Base-by-base conservation (phyloP, 1,140 invertebrate genomes). In the Pentalonia nigronervosa region DNA sequence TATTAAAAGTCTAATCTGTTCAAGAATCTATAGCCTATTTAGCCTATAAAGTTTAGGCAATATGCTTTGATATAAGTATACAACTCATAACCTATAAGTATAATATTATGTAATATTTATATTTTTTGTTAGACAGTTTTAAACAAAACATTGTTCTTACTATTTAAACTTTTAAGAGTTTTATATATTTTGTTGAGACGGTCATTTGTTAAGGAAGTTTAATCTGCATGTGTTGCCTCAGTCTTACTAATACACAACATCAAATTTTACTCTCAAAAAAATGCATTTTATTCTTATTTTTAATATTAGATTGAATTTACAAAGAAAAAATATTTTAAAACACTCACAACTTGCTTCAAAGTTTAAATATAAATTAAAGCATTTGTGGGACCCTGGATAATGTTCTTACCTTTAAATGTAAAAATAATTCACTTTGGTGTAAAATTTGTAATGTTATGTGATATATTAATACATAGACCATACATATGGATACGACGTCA, bases 1-100 rank as follows among this genome's bases (percentile, higher is more conserved):
- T n/a, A 76, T 76, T 76, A 76, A 76, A 76, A n/a, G 60, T 76
- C 60, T 76, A 76, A 76, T 76, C 60, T 76, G 30, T 76, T n/a
- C n/a, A 76, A n/a, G 30, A 76, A 76, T 76, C 60, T 76, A n/a
- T n/a, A 34, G 60, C 30, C n/a, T 76, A n/a, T 76, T 76, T 76
- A 76, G 60, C 11, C 60, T 76, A 76, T 67, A 67, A 9, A 67
- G 25, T 67, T 67, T 67, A 60, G 30, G 11, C 11, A 9, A 67
- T 76, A 76, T n/a, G 60, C 30, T 14, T 76, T n/a, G 30, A 67
- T 67, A 67, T 53, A 53, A 53, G 17, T 53, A 53, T 6, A 20
- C 2, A 21, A 0, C 21, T 53, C 21, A 53, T 21, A 53, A n/a
- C 14, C 0, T n/a, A 17, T 76, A 76, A 17, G 30, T n/a, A 17